Evolutionary conservation across 2,113 vertebrate genomes (phyloP), one percentile per base, ranked within the genome.

Genomic region (Symphodus melops): DNA sequence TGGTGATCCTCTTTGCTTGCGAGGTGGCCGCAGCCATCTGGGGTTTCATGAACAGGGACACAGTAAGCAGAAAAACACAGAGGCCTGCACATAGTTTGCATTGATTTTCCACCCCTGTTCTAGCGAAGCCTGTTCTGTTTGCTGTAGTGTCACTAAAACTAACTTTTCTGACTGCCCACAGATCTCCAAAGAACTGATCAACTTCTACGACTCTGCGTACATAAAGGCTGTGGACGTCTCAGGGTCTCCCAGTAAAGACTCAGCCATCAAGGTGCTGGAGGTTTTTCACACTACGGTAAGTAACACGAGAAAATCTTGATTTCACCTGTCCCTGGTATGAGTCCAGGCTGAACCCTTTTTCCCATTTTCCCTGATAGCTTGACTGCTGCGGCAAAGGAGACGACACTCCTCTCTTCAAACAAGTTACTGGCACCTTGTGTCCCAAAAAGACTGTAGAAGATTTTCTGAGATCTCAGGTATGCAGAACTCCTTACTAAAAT

Each of bases 11-110:
- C 48, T 99, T 99, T 80, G 98, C 98, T 79, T 98, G 97, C 3
- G 98, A 99, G 83, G 97, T 99, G 84, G 98, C 98, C 0, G 98
- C 97, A 49, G 98, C 97, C 63, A 98, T 99, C 77, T 99, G 97
- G 98, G 98, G 98, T 56, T 99, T 97, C 60, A 97, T 98, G 93
- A 94, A 99, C 92, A 97, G 94, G 71, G 97, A 98, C 88, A 96
- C 96, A 85, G 98, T 99, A 87, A 94, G 89, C 33, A 46, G 44
- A 10, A 20, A 23, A 39, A 58, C 49, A 62, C 44, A 42, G 28
- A 42, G 10, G 1, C 12, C 36, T 41, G 12, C 42, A 59, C 17
- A 33, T 51, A 68, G 20, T 64, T 59, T 60, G 11, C 28, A 42
- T 48, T 66, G 51, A 72, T 68, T 64, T 77, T 70, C 25, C 46